Conservation (phyloP, 1,140 invertebrate genomes). For the Araneus ventricosus region DNA sequence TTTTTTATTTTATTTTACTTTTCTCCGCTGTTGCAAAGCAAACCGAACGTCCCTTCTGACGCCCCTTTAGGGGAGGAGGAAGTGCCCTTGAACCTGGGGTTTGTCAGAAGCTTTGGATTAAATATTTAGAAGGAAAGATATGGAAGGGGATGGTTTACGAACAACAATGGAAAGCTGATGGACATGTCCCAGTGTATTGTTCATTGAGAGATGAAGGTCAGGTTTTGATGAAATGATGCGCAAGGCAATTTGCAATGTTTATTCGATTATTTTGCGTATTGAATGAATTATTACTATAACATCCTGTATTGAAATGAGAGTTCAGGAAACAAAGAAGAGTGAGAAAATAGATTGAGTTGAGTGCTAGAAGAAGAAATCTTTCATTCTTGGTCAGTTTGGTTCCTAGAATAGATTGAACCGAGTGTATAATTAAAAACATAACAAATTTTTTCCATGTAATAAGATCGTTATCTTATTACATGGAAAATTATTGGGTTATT, state of each 20-base stretch:
- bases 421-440: too few relatives aligned
- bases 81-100: conserved; percentile 11
- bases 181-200: not conserved
- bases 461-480: too few relatives aligned
- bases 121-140: not conserved
- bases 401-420: too few relatives aligned
- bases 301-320: not conserved
- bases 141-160: not conserved
- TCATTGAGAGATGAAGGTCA: not conserved
- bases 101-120: not conserved
- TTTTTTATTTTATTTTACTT: not conserved
- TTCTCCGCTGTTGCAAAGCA: not conserved
- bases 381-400: too few relatives aligned
- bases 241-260: not conserved
- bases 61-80: not conserved
- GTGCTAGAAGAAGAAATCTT: too few relatives aligned
- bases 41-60: not conserved
- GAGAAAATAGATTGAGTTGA: too few relatives aligned
- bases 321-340: too few relatives aligned
- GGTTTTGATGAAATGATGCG: not conserved
- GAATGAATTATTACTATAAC: not conserved
- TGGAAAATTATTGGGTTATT: too few relatives aligned
- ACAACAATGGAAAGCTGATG: not conserved
- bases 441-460: too few relatives aligned
- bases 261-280: not conserved